Conservation (phyloP, 2,113 vertebrate species). For the Elgaria multicarinata region DNA sequence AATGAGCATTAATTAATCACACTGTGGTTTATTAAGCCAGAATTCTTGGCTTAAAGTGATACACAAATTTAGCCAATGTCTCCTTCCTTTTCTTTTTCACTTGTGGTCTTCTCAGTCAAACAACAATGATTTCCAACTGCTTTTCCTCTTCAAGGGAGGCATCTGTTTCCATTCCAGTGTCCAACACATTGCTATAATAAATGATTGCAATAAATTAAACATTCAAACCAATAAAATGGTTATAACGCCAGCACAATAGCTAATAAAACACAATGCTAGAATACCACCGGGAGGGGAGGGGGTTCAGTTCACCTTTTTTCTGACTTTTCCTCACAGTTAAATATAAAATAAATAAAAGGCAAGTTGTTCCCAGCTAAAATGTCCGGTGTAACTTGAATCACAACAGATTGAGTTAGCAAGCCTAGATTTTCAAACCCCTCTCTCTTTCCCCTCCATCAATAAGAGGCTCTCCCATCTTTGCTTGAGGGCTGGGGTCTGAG, state of each 20-base stretch:
- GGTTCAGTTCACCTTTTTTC: background rate
- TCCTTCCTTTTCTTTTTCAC: conserved; percentile 31
- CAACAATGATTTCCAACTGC: background rate
- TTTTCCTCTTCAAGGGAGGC: background rate
- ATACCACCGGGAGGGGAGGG: background rate
- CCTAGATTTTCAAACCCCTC: background rate
- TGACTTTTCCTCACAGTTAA: background rate
- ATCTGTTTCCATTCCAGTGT: background rate
- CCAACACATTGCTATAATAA: background rate
- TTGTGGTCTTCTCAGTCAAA: fast-evolving
- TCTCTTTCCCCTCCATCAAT: background rate
- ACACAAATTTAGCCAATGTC: background rate
- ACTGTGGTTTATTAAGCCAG: too few species aligned
- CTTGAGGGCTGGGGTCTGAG: background rate
- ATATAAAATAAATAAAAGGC: background rate
- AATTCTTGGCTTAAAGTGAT: too few species aligned
- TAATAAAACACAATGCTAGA: background rate
- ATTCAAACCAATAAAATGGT: background rate
- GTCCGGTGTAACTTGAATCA: background rate
- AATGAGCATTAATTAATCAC: too few species aligned
- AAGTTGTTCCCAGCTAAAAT: background rate
- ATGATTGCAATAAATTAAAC: background rate
- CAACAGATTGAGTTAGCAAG: background rate
- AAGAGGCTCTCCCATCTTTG: background rate
- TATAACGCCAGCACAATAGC: background rate